Conservation (phyloP, 2,888 invertebrate species). For the Drosophila stalkeri region DNA sequence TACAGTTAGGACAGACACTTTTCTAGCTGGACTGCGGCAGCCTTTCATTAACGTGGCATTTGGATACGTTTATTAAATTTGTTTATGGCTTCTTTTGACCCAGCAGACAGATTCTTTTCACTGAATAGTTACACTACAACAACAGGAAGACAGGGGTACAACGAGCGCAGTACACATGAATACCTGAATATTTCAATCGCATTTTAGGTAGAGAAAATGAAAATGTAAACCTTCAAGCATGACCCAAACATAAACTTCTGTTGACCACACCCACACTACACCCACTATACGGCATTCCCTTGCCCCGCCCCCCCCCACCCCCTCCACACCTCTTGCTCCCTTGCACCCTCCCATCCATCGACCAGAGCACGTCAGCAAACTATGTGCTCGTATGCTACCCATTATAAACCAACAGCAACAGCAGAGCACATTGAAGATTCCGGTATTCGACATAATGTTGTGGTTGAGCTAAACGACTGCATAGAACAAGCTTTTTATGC, state of each 20-base stretch:
- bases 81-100: slow-evolving; percentile 27
- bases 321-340: too few relatives aligned
- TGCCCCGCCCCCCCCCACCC: too few relatives aligned
- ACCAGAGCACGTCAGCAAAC: slow-evolving; percentile 34
- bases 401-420: slow-evolving; percentile 42
- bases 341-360: too few relatives aligned
- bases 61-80: slow-evolving; percentile 50
- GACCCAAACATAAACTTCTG: slow-evolving; percentile 76
- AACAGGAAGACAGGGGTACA: slow-evolving; percentile 15
- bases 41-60: slow-evolving; percentile 36
- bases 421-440: slow-evolving; percentile 76
- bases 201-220: slow-evolving; percentile 60
- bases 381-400: slow-evolving; percentile 42
- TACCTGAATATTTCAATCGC: slow-evolving; percentile 69
- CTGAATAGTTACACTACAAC: slow-evolving; percentile 34
- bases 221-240: slow-evolving; percentile 72
- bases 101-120: slow-evolving; percentile 14
- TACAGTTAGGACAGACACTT: slow-evolving; percentile 1
- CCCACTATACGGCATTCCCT: slow-evolving; percentile 17
- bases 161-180: slow-evolving; percentile 34
- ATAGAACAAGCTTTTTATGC: slow-evolving; percentile 78
- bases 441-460: slow-evolving; percentile 81
- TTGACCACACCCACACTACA: slow-evolving; percentile 45
- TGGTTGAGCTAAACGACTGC: slow-evolving; percentile 81
- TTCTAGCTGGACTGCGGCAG: slow-evolving; percentile 8